Evolutionary conservation across 2,888 invertebrate species (phyloP).

Genomic region (Eupsilia transversa): DNA sequence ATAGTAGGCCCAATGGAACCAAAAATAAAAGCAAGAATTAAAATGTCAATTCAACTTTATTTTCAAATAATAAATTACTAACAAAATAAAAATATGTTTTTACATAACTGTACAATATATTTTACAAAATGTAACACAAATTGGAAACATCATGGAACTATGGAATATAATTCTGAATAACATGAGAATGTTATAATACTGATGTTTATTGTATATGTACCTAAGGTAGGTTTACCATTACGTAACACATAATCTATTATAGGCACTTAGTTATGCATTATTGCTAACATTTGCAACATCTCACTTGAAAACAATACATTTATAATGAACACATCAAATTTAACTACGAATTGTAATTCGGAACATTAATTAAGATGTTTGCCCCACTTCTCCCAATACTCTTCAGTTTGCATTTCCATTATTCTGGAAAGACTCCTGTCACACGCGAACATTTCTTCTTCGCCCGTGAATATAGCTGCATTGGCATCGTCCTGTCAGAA

Average conservation of each 20-base stretch:
- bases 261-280: slow-evolving; percentile 59
- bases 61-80: slow-evolving; percentile 69
- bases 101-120: slow-evolving; percentile 54
- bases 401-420: slow-evolving; percentile 98
- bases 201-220: slow-evolving; percentile 45
- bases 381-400: slow-evolving; percentile 97
- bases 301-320: slow-evolving; percentile 40
- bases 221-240: slow-evolving; percentile 34
- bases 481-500: slow-evolving; percentile 92
- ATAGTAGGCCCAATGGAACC: no score
- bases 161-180: slow-evolving; percentile 54
- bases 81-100: slow-evolving; percentile 65
- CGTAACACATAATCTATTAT: slow-evolving; percentile 41
- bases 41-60: slow-evolving; percentile 56
- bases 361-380: slow-evolving; percentile 79
- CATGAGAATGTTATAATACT: slow-evolving; percentile 64
- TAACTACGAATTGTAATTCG: slow-evolving; percentile 22
- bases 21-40: slow-evolving; percentile 10
- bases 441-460: slow-evolving; percentile 99
- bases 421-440: slow-evolving; percentile 98
- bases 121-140: slow-evolving; percentile 58
- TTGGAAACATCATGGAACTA: slow-evolving; percentile 51
- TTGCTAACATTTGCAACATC: slow-evolving; percentile 39
- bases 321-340: slow-evolving; percentile 43
- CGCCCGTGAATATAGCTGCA: slow-evolving; percentile 98